Conservation (phyloP, 2,113 vertebrate species). For the Synchiropus splendidus region DNA sequence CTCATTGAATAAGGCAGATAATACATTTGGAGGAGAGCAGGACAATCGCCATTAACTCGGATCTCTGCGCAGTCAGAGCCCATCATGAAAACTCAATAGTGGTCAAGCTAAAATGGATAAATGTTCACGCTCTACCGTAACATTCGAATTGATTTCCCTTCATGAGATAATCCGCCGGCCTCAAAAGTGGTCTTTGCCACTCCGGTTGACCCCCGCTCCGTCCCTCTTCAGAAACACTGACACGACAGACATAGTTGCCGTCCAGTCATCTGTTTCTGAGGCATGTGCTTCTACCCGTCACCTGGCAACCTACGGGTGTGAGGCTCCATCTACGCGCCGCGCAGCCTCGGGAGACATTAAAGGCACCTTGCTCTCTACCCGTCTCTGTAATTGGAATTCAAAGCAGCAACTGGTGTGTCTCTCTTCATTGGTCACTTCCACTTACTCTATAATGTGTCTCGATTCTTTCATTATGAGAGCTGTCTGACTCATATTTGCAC, state of each 20-base stretch:
- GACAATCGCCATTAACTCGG: constrained; percentile 98
- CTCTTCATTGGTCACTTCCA: constrained; percentile 82
- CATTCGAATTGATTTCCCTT: constrained; percentile 99
- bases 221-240: constrained; percentile 45
- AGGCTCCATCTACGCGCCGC: constrained; percentile 61
- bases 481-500: constrained; percentile 92
- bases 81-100: constrained; percentile 99
- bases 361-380: constrained; percentile 32
- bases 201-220: constrained; percentile 83
- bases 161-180: constrained; percentile 92
- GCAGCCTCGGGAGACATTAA: constrained; percentile 45
- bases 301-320: constrained; percentile 72
- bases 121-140: constrained; percentile 90
- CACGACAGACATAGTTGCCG: too few relatives aligned
- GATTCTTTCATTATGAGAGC: constrained; percentile 90
- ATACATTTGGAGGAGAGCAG: constrained; percentile 95
- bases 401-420: constrained; percentile 75
- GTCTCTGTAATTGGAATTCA: constrained; percentile 82
- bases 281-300: not conserved
- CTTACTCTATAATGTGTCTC: constrained; percentile 82
- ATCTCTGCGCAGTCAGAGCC: constrained; percentile 88
- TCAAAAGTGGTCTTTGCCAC: constrained; percentile 78
- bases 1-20: constrained; percentile 98
- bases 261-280: not conserved
- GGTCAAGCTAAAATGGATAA: constrained; percentile 97